These are phyloP conservation scores for Fratercula arctica DNA, from an alignment of 2,797 vertebrate species.

Conservation along the genomic window DNA sequence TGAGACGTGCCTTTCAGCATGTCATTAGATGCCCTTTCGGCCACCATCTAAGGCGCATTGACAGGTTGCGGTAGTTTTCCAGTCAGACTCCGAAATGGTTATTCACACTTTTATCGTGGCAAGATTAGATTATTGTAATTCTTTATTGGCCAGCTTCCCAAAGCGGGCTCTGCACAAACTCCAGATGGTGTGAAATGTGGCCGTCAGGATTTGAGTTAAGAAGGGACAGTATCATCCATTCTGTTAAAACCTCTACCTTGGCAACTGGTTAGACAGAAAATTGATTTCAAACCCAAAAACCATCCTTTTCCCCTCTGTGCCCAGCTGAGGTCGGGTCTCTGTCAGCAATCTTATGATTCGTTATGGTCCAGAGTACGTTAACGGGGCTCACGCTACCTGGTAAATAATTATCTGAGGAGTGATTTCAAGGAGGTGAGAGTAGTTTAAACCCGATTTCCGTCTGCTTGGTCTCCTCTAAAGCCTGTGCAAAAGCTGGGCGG, in stretches of 20 bases:
- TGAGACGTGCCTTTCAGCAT: background rate
- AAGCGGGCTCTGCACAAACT: slow-evolving; percentile 41
- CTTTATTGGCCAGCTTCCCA: slow-evolving; percentile 46
- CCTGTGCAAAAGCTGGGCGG: background rate
- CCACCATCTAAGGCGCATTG: background rate
- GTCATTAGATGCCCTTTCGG: background rate
- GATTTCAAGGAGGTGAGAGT: background rate
- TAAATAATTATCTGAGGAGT: slow-evolving; percentile 17
- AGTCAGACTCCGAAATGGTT: slow-evolving; percentile 45
- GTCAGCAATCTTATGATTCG: background rate
- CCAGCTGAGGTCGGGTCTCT: background rate
- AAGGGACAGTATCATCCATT: slow-evolving; percentile 24
- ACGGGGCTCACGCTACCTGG: background rate
- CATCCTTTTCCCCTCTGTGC: background rate
- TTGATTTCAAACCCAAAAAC: slow-evolving; percentile 5
- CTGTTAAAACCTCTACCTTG: slow-evolving; percentile 37
- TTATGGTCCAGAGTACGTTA: background rate
- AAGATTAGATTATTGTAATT: slow-evolving; percentile 65
- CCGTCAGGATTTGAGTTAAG: slow-evolving; percentile 39
- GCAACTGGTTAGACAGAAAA: slow-evolving; percentile 35
- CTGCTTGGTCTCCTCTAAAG: background rate
- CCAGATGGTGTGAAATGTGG: slow-evolving; percentile 63
- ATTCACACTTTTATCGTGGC: slow-evolving; percentile 39
- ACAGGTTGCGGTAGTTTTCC: slow-evolving; percentile 56
- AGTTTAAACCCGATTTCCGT: slow-evolving; percentile 1